These are phyloP conservation scores for Polymixis flavicincta DNA, from an alignment of 2,888 invertebrate species.

Conservation along the genomic window DNA sequence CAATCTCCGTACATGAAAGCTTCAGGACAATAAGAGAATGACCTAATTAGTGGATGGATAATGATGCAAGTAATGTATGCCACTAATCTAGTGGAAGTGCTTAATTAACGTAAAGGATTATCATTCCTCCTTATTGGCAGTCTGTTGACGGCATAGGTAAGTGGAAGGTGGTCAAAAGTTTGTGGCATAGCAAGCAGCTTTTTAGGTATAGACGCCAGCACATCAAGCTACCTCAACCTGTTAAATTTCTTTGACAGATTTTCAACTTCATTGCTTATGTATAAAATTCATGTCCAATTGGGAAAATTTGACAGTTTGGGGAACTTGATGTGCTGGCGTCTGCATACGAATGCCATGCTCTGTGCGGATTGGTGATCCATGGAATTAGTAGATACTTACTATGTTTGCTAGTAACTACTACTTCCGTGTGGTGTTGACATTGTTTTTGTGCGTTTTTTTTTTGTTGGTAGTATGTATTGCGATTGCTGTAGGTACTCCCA, in stretches of 20 bases:
- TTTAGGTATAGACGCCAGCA: no score
- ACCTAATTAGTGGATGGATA: slow-evolving; percentile 57
- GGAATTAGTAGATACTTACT: background rate
- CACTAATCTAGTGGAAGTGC: slow-evolving; percentile 39
- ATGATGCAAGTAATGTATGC: slow-evolving; percentile 53
- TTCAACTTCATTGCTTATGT: no score
- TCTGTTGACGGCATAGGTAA: background rate
- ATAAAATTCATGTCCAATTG: no score
- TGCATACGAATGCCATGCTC: no score
- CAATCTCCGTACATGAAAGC: slow-evolving; percentile 50
- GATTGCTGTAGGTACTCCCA: background rate
- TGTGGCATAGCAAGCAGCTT: background rate
- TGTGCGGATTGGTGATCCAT: background rate
- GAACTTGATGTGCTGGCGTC: no score
- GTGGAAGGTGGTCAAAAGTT: background rate
- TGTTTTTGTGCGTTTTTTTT: background rate
- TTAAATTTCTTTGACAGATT: no score
- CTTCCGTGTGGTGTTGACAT: background rate
- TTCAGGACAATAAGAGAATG: slow-evolving; percentile 47
- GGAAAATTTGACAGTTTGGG: no score
- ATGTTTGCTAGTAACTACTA: background rate
- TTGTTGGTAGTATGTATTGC: background rate
- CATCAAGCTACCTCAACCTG: no score
- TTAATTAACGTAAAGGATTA: slow-evolving; percentile 50
- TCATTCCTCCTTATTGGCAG: background rate